Percentiles rank a stretch among this genome's conserved stretches.
phyloP scores from a whole-genome alignment of 2,797 vertebrate species.

The Smutsia temminckii region DNA sequence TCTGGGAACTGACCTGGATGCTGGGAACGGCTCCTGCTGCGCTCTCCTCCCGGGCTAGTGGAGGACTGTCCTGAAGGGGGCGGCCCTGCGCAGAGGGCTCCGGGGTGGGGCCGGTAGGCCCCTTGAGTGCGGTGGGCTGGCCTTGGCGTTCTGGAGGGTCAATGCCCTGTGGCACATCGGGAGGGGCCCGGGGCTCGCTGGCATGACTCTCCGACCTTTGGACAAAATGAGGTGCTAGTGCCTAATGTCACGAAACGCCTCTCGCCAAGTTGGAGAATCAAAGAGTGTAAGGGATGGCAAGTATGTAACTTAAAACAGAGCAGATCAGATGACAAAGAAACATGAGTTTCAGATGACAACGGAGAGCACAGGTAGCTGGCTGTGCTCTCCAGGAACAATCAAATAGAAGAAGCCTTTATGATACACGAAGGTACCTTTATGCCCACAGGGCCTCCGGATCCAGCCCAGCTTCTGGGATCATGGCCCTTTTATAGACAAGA shows the following conservation, averaged over 20 bases:
- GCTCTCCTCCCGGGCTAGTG: background rate
- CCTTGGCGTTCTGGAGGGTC: background rate
- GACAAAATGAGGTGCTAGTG: background rate
- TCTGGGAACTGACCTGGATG: conserved; percentile 61
- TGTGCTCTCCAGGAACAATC: background rate
- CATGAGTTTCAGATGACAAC: fast-evolving
- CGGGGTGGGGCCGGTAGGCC: conserved; percentile 42
- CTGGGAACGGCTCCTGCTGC: background rate
- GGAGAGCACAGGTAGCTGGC: too few relatives aligned
- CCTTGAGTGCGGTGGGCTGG: background rate
- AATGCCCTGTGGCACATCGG: conserved; percentile 9
- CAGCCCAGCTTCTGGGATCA: background rate
- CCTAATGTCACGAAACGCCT: background rate
- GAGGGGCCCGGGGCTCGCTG: background rate
- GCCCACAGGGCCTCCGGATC: background rate
- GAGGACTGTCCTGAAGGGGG: background rate
- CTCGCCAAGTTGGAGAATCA: conserved; percentile 5
- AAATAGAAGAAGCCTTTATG: background rate
- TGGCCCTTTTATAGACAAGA: background rate
- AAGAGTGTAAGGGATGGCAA: background rate
- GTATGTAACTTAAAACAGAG: background rate
- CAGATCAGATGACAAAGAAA: background rate
- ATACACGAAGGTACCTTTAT: background rate
- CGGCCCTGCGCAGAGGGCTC: background rate
- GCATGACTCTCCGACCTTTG: conserved; percentile 55